A percentile compares a stretch with the other conserved stretches of the same genome.
Evolutionary conservation across 2,113 vertebrate species (phyloP).

Genomic region (Nothocercus julius): DNA sequence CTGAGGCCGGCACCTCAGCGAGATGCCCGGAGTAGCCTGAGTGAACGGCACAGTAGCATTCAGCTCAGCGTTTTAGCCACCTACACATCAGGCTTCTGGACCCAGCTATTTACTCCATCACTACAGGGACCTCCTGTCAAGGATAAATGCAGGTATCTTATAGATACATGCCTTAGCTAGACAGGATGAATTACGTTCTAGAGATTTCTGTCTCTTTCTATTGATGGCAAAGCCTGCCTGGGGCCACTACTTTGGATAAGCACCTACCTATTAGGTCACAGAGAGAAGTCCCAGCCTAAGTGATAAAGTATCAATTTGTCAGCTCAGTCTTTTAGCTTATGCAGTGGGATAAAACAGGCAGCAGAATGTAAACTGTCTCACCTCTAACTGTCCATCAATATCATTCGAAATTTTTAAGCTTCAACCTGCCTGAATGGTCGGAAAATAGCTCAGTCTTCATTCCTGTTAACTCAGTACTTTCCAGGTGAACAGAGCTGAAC

Average conservation of each 20-base stretch:
- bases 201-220: not conserved
- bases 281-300: not conserved
- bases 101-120: not conserved
- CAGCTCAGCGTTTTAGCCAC: not conserved
- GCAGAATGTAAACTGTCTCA: not conserved
- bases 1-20: not conserved
- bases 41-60: not conserved
- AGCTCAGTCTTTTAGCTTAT: not conserved
- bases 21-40: not conserved
- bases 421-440: not conserved
- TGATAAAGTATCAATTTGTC: not conserved
- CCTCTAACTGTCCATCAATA: not conserved
- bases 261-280: not conserved
- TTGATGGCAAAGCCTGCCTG: not conserved
- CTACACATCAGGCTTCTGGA: not conserved
- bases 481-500: not conserved
- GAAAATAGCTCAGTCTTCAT: slow-evolving; percentile 12
- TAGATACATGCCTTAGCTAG: not conserved
- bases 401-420: not conserved
- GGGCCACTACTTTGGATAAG: not conserved
- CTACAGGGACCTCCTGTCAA: not conserved
- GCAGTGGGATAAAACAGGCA: not conserved
- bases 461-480: slow-evolving; percentile 1
- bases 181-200: not conserved
- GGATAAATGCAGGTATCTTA: not conserved